phyloP scores from a whole-genome alignment of 1,140 invertebrate genomes.

The Drosophila persimilis region DNA sequence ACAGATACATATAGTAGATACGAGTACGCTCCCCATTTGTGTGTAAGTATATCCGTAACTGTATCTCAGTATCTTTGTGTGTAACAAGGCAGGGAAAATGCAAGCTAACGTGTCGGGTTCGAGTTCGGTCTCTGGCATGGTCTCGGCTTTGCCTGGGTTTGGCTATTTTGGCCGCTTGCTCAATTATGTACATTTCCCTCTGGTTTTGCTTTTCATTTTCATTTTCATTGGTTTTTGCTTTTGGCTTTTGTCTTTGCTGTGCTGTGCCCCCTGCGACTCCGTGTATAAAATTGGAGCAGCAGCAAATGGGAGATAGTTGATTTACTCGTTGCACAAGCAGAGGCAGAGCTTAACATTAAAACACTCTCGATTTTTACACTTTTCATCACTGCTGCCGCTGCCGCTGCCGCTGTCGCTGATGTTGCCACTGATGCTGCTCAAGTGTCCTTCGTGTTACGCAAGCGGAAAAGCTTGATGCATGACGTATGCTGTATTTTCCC shows the following conservation, averaged over 20 bases:
- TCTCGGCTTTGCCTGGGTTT: conserved; percentile 28
- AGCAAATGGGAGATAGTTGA: conserved; percentile 57
- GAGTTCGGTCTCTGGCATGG: no score
- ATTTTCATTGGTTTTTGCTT: conserved; percentile 30
- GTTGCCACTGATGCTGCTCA: conserved; percentile 18
- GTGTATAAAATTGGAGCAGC: conserved; percentile 70
- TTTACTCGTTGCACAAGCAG: conserved; percentile 75
- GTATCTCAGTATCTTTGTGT: conserved; percentile 13
- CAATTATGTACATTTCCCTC: conserved; percentile 9
- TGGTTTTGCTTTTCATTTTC: conserved; percentile 50
- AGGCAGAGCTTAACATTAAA: conserved; percentile 34
- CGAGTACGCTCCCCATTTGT: conserved; percentile 11
- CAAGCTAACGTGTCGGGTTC: conserved; percentile 63
- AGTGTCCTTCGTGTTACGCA: conserved; percentile 74
- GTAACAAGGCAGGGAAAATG: conserved; percentile 47
- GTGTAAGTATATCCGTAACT: conserved; percentile 1
- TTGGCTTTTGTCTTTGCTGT: conserved; percentile 21
- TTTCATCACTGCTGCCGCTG: conserved; percentile 32
- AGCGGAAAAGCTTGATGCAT: conserved; percentile 48
- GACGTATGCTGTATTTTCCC: conserved; percentile 15
- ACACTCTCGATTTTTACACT: conserved; percentile 68
- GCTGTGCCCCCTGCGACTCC: no score
- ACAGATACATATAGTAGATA: conserved; percentile 36
- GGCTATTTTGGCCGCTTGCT: conserved; percentile 27
- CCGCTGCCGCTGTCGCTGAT: background rate